A percentile compares a stretch with the other conserved stretches of the same genome.
These are phyloP conservation scores for Cherax destructor DNA, from an alignment of 1,140 invertebrate genomes.

Conservation along the genomic window DNA sequence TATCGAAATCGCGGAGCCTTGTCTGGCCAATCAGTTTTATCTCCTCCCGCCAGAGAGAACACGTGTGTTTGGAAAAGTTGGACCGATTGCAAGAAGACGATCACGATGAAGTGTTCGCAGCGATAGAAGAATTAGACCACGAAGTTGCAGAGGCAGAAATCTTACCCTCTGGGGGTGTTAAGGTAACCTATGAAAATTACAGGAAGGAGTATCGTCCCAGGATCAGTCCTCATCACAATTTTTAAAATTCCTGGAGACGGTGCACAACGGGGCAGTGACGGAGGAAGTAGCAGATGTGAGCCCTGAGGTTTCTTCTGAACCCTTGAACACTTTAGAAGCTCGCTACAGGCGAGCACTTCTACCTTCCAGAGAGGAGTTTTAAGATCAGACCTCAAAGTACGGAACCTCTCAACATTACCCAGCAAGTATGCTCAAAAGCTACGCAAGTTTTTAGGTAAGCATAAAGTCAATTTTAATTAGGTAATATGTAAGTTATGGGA, in stretches of 20 bases:
- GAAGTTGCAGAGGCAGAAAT: slow-evolving; percentile 70
- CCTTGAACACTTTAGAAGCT: slow-evolving; percentile 9
- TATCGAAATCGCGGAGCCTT: not conserved
- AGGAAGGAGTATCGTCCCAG: slow-evolving; percentile 63
- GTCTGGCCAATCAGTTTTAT: not conserved
- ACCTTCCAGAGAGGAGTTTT: slow-evolving; percentile 25
- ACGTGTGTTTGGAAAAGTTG: not conserved
- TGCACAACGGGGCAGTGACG: slow-evolving; percentile 25
- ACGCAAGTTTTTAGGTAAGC: slow-evolving; percentile 55
- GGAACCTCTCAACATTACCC: slow-evolving; percentile 36
- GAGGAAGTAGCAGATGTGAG: not conserved
- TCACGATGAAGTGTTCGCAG: slow-evolving; percentile 32
- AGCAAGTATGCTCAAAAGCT: slow-evolving; percentile 52
- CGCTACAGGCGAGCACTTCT: slow-evolving; percentile 34
- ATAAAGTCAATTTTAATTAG: not conserved
- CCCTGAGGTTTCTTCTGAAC: not conserved
- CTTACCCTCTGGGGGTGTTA: slow-evolving; percentile 58
- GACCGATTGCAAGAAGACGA: not conserved
- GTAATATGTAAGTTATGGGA: no score
- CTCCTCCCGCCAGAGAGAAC: not conserved
- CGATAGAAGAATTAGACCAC: slow-evolving; percentile 37
- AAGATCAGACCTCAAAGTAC: slow-evolving; percentile 17
- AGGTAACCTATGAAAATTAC: slow-evolving; percentile 69
- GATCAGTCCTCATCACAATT: slow-evolving; percentile 68
- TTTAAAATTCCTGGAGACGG: slow-evolving; percentile 57